phyloP scores from a whole-genome alignment of 2,113 vertebrate genomes.

The Rousettus leschenaultii region DNA sequence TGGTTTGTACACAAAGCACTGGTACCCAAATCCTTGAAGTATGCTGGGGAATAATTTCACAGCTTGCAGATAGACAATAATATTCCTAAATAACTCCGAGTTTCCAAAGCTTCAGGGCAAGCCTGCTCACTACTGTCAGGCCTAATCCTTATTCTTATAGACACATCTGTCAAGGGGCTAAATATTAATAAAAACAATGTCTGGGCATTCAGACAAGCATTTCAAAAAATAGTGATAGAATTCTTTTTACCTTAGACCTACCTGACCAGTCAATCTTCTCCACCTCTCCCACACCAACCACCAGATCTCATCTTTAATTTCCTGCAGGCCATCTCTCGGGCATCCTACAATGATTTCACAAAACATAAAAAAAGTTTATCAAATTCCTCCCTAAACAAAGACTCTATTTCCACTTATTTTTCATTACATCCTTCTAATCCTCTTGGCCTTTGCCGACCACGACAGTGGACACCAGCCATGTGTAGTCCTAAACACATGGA shows the following conservation, averaged over 20 bases:
- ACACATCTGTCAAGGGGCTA: not conserved
- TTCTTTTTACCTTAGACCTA: not conserved
- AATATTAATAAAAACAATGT: not conserved
- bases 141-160: not conserved
- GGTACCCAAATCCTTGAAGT: not conserved
- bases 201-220: not conserved
- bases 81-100: not conserved
- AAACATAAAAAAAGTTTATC: not conserved
- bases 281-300: too few relatives aligned
- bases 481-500: not conserved
- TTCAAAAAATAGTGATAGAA: not conserved
- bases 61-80: not conserved
- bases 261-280: not conserved
- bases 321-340: not conserved
- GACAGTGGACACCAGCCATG: not conserved
- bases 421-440: not conserved
- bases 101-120: not conserved
- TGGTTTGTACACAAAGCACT: not conserved
- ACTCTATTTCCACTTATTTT: not conserved
- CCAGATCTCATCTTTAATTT: not conserved
- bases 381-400: not conserved
- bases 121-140: not conserved
- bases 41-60: not conserved
- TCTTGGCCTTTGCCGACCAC: not conserved
- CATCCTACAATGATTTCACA: not conserved